phyloP scores from a whole-genome alignment of 2,888 invertebrate species.

The Camptogramma bilineatum region DNA sequence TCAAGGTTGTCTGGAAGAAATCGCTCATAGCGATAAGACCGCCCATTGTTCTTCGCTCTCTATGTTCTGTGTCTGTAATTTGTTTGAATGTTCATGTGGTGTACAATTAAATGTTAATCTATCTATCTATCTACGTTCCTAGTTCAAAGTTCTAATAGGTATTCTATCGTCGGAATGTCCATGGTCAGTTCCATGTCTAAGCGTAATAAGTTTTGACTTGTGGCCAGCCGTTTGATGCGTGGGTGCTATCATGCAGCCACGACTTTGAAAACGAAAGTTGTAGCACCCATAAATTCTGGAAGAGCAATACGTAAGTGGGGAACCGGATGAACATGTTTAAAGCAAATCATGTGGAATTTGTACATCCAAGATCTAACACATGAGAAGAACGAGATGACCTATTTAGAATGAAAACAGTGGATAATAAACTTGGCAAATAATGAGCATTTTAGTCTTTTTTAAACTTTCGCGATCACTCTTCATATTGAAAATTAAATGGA shows the following conservation, averaged over 20 bases:
- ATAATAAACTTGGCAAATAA: too few relatives aligned
- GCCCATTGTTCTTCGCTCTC: too few relatives aligned
- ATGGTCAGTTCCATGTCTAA: conserved; percentile 60
- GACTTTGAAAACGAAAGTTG: conserved; percentile 53
- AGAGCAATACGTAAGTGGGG: conserved; percentile 37
- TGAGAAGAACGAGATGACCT: neutral
- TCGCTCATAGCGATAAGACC: too few relatives aligned
- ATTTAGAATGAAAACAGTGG: neutral
- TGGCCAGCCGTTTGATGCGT: conserved; percentile 50
- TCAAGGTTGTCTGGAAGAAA: too few relatives aligned
- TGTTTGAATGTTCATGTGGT: too few relatives aligned
- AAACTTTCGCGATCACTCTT: too few relatives aligned
- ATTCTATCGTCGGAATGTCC: conserved; percentile 51
- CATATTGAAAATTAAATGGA: too few relatives aligned
- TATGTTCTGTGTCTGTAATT: too few relatives aligned
- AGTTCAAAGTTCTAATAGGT: neutral
- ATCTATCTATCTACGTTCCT: neutral
- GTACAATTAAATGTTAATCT: too few relatives aligned
- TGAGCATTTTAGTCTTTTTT: too few relatives aligned
- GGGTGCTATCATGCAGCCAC: conserved; percentile 51
- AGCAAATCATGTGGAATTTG: neutral
- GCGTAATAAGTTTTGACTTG: conserved; percentile 58
- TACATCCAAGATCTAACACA: neutral
- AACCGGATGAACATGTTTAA: neutral
- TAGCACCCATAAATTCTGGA: conserved; percentile 43